Evolutionary conservation across 2,113 vertebrate species (phyloP).

Genomic region (Pangasianodon hypophthalmus): DNA sequence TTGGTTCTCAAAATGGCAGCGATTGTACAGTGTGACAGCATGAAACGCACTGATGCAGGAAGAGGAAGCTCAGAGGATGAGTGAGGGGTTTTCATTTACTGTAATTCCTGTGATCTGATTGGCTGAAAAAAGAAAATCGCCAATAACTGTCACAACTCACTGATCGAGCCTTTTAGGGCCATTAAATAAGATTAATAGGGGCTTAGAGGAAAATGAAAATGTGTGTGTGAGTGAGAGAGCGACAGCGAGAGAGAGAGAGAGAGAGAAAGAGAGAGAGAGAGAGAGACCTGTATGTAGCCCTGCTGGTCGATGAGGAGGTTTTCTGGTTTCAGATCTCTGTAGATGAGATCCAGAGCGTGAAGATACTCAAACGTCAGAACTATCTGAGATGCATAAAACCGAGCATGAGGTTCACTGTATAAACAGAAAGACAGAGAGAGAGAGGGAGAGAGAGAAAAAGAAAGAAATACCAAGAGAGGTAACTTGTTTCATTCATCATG

Average conservation of each 20-base stretch:
- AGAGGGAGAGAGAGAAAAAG: background rate
- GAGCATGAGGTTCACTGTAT: conserved; percentile 78
- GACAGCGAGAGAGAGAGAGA: background rate
- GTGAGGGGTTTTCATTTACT: background rate
- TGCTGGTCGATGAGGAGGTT: conserved; percentile 83
- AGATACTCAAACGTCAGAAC: conserved; percentile 83
- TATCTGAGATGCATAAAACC: conserved; percentile 81
- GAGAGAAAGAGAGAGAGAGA: background rate
- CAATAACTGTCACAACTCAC: background rate
- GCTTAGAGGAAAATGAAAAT: background rate
- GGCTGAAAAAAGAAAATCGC: background rate
- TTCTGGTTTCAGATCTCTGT: conserved; percentile 83
- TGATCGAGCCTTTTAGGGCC: background rate
- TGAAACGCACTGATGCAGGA: background rate
- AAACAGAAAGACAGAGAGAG: background rate
- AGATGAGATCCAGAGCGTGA: conserved; percentile 81
- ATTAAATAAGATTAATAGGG: background rate
- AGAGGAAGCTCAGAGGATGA: background rate
- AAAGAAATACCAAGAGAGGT: background rate
- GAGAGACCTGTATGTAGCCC: conserved; percentile 76
- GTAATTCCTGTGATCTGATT: background rate
- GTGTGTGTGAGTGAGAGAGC: background rate
- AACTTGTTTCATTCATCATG: background rate
- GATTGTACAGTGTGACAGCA: background rate
- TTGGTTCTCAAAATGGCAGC: background rate